Percentiles rank a stretch among this genome's conserved stretches.
phyloP scores from a whole-genome alignment of 1,140 invertebrate genomes.

The Monochamus saltuarius region DNA sequence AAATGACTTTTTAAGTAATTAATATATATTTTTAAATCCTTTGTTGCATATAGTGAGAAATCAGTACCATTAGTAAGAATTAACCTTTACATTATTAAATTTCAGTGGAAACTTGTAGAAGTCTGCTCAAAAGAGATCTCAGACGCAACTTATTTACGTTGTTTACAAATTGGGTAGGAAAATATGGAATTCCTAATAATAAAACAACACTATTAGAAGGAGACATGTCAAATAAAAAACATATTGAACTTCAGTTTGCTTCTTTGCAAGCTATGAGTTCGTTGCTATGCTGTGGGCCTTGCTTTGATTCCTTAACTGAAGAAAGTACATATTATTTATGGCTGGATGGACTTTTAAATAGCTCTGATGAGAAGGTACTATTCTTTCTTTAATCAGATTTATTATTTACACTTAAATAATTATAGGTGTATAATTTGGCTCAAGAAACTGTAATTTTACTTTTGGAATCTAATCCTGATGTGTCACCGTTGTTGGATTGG shows the following conservation, averaged over 20 bases:
- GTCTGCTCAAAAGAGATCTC: constrained; percentile 83
- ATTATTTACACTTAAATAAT: constrained; percentile 8
- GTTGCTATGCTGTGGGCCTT: constrained; percentile 90
- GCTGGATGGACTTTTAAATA: constrained; percentile 87
- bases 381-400: background rate
- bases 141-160: constrained; percentile 85
- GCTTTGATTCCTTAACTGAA: constrained; percentile 85
- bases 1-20: too few species aligned
- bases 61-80: too few species aligned
- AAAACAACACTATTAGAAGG: constrained; percentile 34
- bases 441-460: constrained; percentile 92
- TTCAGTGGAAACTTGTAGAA: constrained; percentile 83
- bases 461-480: constrained; percentile 95
- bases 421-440: constrained; percentile 83
- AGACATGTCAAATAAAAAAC: constrained; percentile 50
- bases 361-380: constrained; percentile 81
- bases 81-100: constrained; percentile 29
- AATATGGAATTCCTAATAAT: constrained; percentile 60
- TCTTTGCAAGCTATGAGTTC: constrained; percentile 90
- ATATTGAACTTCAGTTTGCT: constrained; percentile 67
- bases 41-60: too few species aligned
- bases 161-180: constrained; percentile 92
- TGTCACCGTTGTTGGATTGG: constrained; percentile 92
- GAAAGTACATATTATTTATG: constrained; percentile 93
- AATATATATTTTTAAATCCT: too few species aligned